These are phyloP conservation scores for Lamellibrachia luymesi DNA, from an alignment of 1,140 invertebrate species.

Conservation along the genomic window DNA sequence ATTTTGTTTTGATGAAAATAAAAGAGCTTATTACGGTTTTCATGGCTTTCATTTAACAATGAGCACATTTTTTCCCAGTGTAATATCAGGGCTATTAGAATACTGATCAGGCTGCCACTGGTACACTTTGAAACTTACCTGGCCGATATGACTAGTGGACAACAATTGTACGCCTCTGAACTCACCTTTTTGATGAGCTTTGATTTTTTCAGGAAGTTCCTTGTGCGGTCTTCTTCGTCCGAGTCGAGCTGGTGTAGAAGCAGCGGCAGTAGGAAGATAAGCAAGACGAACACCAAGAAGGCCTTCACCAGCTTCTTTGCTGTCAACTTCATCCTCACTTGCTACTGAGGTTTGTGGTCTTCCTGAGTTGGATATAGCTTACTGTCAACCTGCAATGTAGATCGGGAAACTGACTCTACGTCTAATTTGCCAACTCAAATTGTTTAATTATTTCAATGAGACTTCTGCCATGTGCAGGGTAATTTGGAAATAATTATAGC, in stretches of 20 bases:
- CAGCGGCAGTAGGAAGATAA: conserved; percentile 15
- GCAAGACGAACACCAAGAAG: background rate
- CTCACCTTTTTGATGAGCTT: background rate
- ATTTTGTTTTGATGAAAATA: too few relatives aligned
- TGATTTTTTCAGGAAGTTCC: background rate
- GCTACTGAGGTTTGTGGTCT: background rate
- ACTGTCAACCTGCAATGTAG: background rate
- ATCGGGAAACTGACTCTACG: background rate
- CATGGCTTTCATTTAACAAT: too few relatives aligned
- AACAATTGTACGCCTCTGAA: too few relatives aligned
- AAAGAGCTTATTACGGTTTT: too few relatives aligned
- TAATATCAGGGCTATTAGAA: too few relatives aligned
- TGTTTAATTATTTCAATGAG: background rate
- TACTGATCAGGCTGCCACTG: too few relatives aligned
- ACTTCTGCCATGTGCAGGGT: too few relatives aligned
- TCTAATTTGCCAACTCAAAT: background rate
- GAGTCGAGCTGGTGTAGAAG: conserved; percentile 10
- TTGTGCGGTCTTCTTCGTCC: background rate
- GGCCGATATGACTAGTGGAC: too few relatives aligned
- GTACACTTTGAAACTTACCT: too few relatives aligned
- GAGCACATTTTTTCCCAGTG: too few relatives aligned
- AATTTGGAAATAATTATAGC: too few relatives aligned
- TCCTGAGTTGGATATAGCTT: background rate
- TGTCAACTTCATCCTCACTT: conserved; percentile 9
- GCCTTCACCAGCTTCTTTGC: background rate